Percentiles rank a stretch among this genome's conserved stretches.
phyloP scores from a whole-genome alignment of 2,797 vertebrate genomes.

The Vespertilio murinus region DNA sequence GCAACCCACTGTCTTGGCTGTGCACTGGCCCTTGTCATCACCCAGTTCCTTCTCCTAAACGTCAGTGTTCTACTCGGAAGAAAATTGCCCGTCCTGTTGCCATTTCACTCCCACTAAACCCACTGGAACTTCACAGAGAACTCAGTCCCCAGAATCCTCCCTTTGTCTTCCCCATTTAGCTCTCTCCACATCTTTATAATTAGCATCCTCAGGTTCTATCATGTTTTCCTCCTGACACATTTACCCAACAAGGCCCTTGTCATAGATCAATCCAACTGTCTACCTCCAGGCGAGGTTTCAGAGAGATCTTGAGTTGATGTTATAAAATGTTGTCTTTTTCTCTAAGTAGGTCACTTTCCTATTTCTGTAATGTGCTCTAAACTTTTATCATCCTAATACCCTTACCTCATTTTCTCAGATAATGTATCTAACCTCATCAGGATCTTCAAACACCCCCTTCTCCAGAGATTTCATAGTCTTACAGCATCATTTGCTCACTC shows the following conservation, averaged over 20 bases:
- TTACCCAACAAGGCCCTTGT: neutral
- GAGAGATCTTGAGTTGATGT: neutral
- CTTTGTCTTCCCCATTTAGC: neutral
- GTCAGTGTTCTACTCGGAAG: neutral
- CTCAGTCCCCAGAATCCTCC: neutral
- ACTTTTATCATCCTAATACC: neutral
- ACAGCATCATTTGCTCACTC: neutral
- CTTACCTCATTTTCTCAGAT: neutral
- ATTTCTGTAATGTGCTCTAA: neutral
- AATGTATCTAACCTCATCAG: neutral
- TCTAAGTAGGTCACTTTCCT: neutral
- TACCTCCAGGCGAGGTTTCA: neutral
- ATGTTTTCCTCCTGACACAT: neutral
- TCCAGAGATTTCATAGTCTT: neutral
- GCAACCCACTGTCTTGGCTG: constrained; percentile 39
- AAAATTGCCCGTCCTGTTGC: neutral
- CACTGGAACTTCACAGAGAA: neutral
- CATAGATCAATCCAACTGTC: neutral
- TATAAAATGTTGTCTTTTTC: neutral
- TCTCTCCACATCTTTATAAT: neutral
- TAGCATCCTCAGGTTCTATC: neutral
- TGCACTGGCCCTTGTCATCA: constrained; percentile 42
- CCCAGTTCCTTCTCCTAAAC: neutral
- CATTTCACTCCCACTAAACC: neutral
- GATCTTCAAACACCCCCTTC: neutral